Evolutionary conservation across 2,888 invertebrate species (phyloP).

Genomic region (Chouioia cunea): DNA sequence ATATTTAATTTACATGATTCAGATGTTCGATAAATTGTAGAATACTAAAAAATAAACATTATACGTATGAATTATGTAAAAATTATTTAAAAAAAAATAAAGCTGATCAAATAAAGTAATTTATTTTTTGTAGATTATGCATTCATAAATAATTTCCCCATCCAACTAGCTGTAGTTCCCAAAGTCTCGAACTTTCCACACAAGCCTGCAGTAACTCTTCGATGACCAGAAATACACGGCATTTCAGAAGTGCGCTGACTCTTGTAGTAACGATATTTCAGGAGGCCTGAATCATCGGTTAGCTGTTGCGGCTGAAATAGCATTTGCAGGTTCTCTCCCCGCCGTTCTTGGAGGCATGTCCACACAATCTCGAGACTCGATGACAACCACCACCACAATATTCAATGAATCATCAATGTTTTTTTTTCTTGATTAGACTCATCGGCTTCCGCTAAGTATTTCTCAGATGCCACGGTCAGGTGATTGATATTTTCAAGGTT

Average conservation of each 20-base stretch:
- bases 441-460: slow-evolving; percentile 41
- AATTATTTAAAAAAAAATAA: no score
- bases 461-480: slow-evolving; percentile 41
- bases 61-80: no score
- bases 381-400: slow-evolving; percentile 23
- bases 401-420: slow-evolving; percentile 49
- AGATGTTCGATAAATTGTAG: no score
- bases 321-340: slow-evolving; percentile 42
- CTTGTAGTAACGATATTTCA: slow-evolving; percentile 62
- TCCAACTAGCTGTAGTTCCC: no score
- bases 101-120: no score
- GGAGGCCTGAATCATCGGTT: slow-evolving; percentile 63
- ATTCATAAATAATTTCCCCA: no score
- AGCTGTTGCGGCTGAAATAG: slow-evolving; percentile 63
- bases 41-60: no score
- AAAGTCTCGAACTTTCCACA: neutral
- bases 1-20: no score
- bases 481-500: slow-evolving; percentile 48
- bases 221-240: slow-evolving; percentile 50
- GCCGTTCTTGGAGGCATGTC: slow-evolving; percentile 5
- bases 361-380: slow-evolving; percentile 14
- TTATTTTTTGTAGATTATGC: no score
- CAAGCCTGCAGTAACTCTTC: slow-evolving; percentile 10
- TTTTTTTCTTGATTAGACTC: slow-evolving; percentile 43
- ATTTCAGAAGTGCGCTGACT: slow-evolving; percentile 65